phyloP scores from a whole-genome alignment of 1,140 invertebrate genomes.

The Sinella curviseta region DNA sequence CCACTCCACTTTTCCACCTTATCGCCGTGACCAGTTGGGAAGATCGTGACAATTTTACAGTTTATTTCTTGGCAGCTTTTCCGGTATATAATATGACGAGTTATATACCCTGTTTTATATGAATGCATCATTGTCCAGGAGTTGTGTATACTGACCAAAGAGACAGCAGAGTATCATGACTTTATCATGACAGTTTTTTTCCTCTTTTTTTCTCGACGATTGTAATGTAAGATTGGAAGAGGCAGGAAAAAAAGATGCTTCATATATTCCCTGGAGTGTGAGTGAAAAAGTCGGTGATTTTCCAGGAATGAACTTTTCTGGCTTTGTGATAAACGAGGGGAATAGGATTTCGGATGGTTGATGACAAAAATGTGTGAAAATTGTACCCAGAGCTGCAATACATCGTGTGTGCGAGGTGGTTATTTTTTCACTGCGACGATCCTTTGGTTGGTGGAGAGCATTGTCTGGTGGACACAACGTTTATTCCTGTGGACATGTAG shows the following conservation, averaged over 20 bases:
- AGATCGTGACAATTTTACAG: no score
- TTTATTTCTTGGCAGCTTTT: no score
- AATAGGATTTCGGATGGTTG: slow-evolving; percentile 43
- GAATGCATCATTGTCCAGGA: no score
- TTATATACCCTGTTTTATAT: no score
- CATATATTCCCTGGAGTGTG: slow-evolving; percentile 32
- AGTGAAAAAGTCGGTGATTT: slow-evolving; percentile 43
- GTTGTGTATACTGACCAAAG: no score
- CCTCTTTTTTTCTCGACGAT: no score
- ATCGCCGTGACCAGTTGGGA: no score
- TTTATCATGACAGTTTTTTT: no score
- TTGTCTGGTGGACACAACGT: not conserved
- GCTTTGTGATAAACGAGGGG: slow-evolving; percentile 45
- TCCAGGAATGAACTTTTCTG: slow-evolving; percentile 47
- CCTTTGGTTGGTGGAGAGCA: not conserved
- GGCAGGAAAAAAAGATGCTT: not conserved
- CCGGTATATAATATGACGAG: no score
- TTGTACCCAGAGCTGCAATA: slow-evolving; percentile 49
- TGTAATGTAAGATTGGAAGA: slow-evolving; percentile 27
- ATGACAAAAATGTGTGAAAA: slow-evolving; percentile 50
- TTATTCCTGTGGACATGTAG: slow-evolving; percentile 12
- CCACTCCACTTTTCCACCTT: no score
- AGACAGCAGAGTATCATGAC: no score
- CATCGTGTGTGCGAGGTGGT: slow-evolving; percentile 25
- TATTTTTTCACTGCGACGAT: slow-evolving; percentile 12